Evolutionary conservation across 2,113 vertebrate species (phyloP), one percentile per base, ranked within the genome.

Genomic region (Zosterops hypoxanthus): DNA sequence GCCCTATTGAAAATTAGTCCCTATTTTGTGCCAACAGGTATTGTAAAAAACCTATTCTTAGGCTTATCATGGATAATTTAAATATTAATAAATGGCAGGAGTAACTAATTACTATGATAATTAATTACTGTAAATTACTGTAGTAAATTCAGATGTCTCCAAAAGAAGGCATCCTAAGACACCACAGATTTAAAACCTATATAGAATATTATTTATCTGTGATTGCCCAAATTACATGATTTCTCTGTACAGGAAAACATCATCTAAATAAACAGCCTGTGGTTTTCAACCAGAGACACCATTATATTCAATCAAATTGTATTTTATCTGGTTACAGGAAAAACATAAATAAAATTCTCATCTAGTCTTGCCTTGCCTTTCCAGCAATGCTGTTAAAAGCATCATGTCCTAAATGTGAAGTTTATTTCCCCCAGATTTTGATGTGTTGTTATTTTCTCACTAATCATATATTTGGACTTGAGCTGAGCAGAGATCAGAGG

Each of bases 381-480:
- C 63, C 36, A 68, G 25, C 18, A 89, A 44, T 34, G 22, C 7
- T 39, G 25, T 22, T 26, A 41, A 4, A 41, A 76, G 39, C 47
- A 14, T 3, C 0, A 0, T 46, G 4, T 57, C 49, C 17, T 70
- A 59, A 61, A 68, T 24, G 13, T 31, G 49, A 66, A 53, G 28
- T 6, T 82, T 63, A 52, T 75, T 91, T 86, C 25, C 50, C 50
- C 13, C 19, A 77, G 9, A 41, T 89, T 88, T 65, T 3, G 3
- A 18, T 41, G 9, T 57, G 31, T 50, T 44, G 5, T 31, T 91
- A 28, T 84, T 66, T 78, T 85, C 53, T 82, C 47, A 61, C 0
- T 0, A 46, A 31, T 68, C 14, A 76, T 69, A 76, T 69, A 44
- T 2, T 5, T 29, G 19, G n/a, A 64, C 5, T 2, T 77, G 7